Evolutionary conservation across 1,140 invertebrate species (phyloP), one percentile per base, ranked within the genome.

Genomic region (Arion vulgaris): DNA sequence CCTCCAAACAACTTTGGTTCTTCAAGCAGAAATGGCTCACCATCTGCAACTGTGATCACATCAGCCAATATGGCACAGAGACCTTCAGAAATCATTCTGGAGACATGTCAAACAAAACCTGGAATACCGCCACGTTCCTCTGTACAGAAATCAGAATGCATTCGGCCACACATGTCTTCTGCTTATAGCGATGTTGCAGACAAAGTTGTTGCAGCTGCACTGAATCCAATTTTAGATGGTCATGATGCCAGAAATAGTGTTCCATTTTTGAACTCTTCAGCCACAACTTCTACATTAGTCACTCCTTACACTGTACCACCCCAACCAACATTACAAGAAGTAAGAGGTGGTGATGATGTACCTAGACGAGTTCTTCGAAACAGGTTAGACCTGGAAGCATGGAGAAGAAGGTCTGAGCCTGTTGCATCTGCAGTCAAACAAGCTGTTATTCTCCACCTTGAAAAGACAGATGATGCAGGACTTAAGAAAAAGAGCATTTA

Each of bases 321-420:
- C 36, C 41, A n/a, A 28, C 45, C 45, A 28, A 32, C 13, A 1
- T 1, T 36, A 38, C 17, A n/a, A 11, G 71, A 41, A 26, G 11
- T 28, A 0, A 75, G n/a, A 75, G 73, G 73, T 23, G 32, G 17
- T 1, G 7, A 23, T 45, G 32, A 57, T 45, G 49, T 74, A 13
- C n/a, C 72, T 23, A 71, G 36, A 39, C 51, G 66, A 62, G 26
- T 39, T 39, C n/a, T 36, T 32, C 69, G 45, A 4, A 81, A 66
- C 11, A 38, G 71, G 39, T 13, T 41, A 1, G 71, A 81, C 23
- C 39, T 81, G 26, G 80, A 81, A 1, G 9, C 26, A 34, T 36
- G 62, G 71, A 49, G 80, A 28, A 53, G 80, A 28, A 4, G 69
- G 4, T 81, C 80, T 9, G 80, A 81, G n/a, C 80, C 80, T 36